Evolutionary conservation across 2,888 invertebrate genomes (phyloP), one percentile per base, ranked within the genome.

Genomic region (Cataglyphis rosenhaueri): DNA sequence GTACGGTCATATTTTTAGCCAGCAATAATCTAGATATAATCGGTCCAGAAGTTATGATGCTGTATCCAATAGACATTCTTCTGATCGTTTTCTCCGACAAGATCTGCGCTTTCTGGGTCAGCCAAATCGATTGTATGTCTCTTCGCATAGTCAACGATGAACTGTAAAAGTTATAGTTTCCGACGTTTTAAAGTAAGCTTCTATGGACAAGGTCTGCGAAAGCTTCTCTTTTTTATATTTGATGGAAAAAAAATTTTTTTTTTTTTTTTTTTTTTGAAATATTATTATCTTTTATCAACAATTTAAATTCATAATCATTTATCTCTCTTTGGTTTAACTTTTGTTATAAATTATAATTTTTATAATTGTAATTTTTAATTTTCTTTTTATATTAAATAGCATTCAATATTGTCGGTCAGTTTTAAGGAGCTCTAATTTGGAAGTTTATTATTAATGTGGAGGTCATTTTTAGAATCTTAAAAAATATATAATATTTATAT

Each of bases 81-180:
- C 65, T 41, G 79, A 52, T 74, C 83, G 75, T 55, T 87, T 82
- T 76, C 59, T 76, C 65, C 76, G 29, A 29, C 38, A 61, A 76
- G 55, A 66, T 57, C 41, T n/a, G 64, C 73, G 70, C 55, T 81
- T 84, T 84, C 83, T 86, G 57, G 81, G 78, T 86, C 86, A 76
- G 61, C 29, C 35, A n/a, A 9, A 57, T 68, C 62, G 70, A 41
- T 76, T 75, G 87, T 57, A 78, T 85, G 78, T 57, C 78, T 25
- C 6, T 52, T 76, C n/a, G 64, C 29, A 8, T 52, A 64, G 75
- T 64, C 35, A 57, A 44, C 64, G 75, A 65, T 64, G 35, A 44
- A 25, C 12, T 75, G 15, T 52, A 5, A 38, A n/a, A 25, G 6
- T 25, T 76, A 55, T 12, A 52, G n/a, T 21, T n/a, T 52, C 25